Evolutionary conservation across 2,888 invertebrate species (phyloP).

Genomic region (Lithodes maja): DNA sequence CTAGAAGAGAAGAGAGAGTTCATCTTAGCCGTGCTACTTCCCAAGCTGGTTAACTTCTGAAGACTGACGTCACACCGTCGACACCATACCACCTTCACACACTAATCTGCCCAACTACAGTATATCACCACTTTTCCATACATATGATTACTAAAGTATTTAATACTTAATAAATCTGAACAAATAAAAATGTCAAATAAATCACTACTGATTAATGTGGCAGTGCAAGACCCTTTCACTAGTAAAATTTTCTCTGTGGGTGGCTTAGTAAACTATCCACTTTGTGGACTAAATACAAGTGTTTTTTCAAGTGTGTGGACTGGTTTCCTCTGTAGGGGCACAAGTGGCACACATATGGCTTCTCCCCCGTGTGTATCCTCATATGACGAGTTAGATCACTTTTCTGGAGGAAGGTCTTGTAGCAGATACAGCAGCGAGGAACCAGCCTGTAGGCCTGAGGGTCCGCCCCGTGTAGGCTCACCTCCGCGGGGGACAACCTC

Average conservation of each 20-base stretch:
- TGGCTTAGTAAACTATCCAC: conserved; percentile 41
- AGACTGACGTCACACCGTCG: conserved; percentile 21
- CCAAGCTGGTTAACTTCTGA: conserved; percentile 24
- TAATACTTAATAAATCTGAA: neutral
- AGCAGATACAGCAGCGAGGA: conserved; percentile 62
- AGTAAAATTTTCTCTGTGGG: conserved; percentile 31
- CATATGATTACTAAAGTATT: neutral
- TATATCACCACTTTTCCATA: neutral
- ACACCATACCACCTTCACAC: conserved; percentile 19
- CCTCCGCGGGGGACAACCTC: conserved; percentile 34
- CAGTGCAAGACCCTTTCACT: conserved; percentile 10
- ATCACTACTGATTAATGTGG: too few relatives aligned
- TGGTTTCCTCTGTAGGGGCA: conserved; percentile 65
- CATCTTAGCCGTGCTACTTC: conserved; percentile 59
- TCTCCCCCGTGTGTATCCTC: conserved; percentile 68
- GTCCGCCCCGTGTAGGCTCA: conserved; percentile 11
- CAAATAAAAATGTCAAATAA: neutral
- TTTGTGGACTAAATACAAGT: conserved; percentile 66
- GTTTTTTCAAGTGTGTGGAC: conserved; percentile 64
- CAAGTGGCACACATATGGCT: conserved; percentile 63
- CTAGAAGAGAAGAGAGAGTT: conserved; percentile 67
- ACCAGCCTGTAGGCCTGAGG: conserved; percentile 35
- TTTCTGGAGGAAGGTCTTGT: conserved; percentile 69
- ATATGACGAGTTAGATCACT: conserved; percentile 66
- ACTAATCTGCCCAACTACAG: neutral